Evolutionary conservation across 2,888 invertebrate species (phyloP), one percentile per base, ranked within the genome.

Genomic region (Phania funesta): DNA sequence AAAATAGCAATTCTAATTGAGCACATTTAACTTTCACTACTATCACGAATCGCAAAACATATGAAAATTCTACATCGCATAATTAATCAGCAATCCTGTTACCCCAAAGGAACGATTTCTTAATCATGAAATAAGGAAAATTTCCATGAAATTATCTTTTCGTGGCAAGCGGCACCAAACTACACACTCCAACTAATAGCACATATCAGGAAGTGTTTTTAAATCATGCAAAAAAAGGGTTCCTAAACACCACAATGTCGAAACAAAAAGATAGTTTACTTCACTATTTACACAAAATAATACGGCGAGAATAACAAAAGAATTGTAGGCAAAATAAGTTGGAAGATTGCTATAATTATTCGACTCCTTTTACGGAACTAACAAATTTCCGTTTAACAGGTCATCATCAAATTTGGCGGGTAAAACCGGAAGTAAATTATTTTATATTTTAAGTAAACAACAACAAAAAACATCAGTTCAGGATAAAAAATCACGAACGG

Each of bases 381-480:
- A 84, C 86, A 85, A 86, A 88, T 89, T 88, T 88, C 85, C 86
- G 85, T 80, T 84, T 85, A 89, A 85, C 88, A 87, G 89, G 89
- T 87, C 75, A 64, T 35, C 89, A 89, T 86, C 75, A 62, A 41
- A 13, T 5, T 6, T 62, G 85, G 86, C 85, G 85, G 82, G 85
- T 83, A 29, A 82, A 84, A 88, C 86, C 89, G 89, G 89, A 89
- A 89, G 88, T 89, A 77, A 85, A 85, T 62, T 85, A 80, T 75
- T 84, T 83, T 81, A 71, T 38, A 62, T 44, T 54, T 24, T 2
- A 35, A 64, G 35, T 46, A 29, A 75, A 38, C 16, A 75, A 32
- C 54, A 73, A 62, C 18, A 60, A 56, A 56, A 58, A 29, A 68
- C 56, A 41, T 77, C 48, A 56, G 62, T 54, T 46, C 67, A 73